Base-by-base conservation (phyloP, 2,888 invertebrate genomes). In the Apocheima hispidaria region DNA sequence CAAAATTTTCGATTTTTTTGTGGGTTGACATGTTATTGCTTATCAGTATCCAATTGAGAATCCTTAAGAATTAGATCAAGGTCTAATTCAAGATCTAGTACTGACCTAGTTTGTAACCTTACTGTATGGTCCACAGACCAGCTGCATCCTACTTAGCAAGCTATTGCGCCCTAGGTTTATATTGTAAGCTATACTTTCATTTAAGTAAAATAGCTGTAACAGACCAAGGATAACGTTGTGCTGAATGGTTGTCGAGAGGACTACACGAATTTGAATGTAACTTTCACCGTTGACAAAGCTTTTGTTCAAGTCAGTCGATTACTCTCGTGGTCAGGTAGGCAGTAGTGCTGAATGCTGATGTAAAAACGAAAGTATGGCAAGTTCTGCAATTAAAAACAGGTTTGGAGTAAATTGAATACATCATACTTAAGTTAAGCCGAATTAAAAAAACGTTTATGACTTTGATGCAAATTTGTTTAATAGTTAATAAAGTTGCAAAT, bases 211-310 rank as follows among this genome's bases (percentile, higher is more conserved):
- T 40, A 40, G 20, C 3, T 40, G 10, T 4, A 41, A 21, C 41
- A 21, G 6, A 21, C 12, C 12, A 3, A 1, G 2, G 7, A 6
- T 4, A 5, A 36, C n/a, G 9, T 36, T 16, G 7, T 16, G 20
- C 35, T 35, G n/a, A n/a, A n/a, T 23, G 12, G 16, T 26, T 43
- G 23, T 18, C 35, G 20, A 33, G 26, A 57, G 18, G 16, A 35
- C 35, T 43, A 10, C 26, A 48, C 52, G 46, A 59, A 53, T 49
- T 60, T 55, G 14, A 51, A 60, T 60, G 55, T 26, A 51, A 55
- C 60, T 60, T 60, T 60, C 60, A 60, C 60, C 50, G 55, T 38
- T 60, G 38, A 60, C 55, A 55, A 55, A 60, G 55, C 50, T 54
- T 60, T 43, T 41, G 53, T 43, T 23, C 41, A 43, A 26, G 3